phyloP scores from a whole-genome alignment of 1,140 invertebrate species.

The Aradophagus sp. region DNA sequence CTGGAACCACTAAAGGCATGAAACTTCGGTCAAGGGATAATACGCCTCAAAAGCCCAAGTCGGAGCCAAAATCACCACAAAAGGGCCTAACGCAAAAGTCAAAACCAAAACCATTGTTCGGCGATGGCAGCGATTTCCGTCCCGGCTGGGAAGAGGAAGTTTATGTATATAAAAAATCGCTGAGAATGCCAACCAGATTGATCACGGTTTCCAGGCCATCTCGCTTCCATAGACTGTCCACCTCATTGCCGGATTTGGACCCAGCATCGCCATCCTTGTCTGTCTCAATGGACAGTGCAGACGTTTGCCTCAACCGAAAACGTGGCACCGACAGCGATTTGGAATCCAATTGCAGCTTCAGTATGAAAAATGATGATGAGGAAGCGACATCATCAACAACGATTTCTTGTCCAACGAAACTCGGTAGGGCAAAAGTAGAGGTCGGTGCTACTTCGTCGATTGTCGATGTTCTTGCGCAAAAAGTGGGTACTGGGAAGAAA shows the following conservation, averaged over 20 bases:
- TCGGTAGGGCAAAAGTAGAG: constrained; percentile 43
- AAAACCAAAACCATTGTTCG: constrained; percentile 78
- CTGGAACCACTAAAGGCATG: constrained; percentile 61
- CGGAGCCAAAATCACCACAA: constrained; percentile 38
- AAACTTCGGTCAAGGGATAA: constrained; percentile 64
- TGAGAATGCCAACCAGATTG: constrained; percentile 84
- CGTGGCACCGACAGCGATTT: constrained; percentile 78
- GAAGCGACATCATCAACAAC: constrained; percentile 79
- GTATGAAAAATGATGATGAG: constrained; percentile 80
- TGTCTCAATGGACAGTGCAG: constrained; percentile 74
- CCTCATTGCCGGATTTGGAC: constrained; percentile 85
- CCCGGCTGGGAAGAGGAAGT: constrained; percentile 88
- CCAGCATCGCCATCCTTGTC: constrained; percentile 80
- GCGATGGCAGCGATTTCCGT: constrained; percentile 83
- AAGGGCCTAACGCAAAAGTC: constrained; percentile 47
- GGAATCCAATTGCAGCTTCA: constrained; percentile 81
- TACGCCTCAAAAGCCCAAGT: constrained; percentile 63
- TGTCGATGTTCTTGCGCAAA: constrained; percentile 79
- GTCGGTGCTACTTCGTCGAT: constrained; percentile 75
- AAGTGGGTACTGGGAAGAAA: constrained; percentile 77
- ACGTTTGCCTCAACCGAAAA: constrained; percentile 66
- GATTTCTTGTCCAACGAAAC: constrained; percentile 74
- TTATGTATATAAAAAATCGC: constrained; percentile 85
- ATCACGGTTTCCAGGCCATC: constrained; percentile 83
- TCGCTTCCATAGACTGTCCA: constrained; percentile 78